A percentile compares a stretch with the other conserved stretches of the same genome.
Conservation (phyloP, 2,797 vertebrate species). For the Enteromius viviparus region DNA sequence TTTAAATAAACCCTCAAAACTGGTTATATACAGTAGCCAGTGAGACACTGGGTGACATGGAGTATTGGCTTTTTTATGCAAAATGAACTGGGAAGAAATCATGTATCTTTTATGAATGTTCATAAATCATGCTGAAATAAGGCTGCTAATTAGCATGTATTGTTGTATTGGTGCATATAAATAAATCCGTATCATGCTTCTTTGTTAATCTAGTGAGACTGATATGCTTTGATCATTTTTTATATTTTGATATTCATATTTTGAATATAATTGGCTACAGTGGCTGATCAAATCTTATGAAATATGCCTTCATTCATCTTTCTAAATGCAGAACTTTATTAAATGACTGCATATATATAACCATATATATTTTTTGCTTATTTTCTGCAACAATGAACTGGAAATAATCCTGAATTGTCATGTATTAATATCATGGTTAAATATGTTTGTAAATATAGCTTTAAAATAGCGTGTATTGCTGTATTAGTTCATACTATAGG, state of each 20-base stretch:
- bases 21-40: neutral
- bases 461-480: neutral
- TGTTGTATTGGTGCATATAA: neutral
- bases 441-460: neutral
- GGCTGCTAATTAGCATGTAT: neutral
- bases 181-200: neutral
- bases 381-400: neutral
- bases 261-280: neutral
- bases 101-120: neutral
- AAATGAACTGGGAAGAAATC: neutral
- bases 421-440: neutral
- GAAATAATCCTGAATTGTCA: neutral
- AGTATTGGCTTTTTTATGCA: neutral
- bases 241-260: neutral
- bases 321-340: too few relatives aligned
- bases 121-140: neutral
- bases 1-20: neutral
- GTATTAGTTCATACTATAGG: neutral
- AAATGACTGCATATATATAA: too few relatives aligned
- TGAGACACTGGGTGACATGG: neutral
- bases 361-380: too few relatives aligned
- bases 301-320: neutral
- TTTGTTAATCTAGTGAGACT: neutral
- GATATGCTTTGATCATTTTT: neutral
- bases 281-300: neutral